Evolutionary conservation across 2,113 vertebrate genomes (phyloP).

Genomic region (Pluvialis apricaria): DNA sequence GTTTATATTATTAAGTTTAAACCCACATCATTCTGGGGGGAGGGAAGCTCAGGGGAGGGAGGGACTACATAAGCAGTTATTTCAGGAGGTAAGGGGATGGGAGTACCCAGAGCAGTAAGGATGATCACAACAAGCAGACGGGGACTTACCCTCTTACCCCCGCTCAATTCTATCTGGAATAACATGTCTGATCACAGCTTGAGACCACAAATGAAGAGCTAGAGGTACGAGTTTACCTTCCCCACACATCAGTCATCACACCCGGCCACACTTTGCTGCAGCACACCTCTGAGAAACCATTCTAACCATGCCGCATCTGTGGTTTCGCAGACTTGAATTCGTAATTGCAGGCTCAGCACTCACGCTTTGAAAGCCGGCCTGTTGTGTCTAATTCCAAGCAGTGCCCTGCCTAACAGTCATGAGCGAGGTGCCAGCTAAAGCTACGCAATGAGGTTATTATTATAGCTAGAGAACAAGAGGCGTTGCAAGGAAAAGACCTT

Average conservation of each 20-base stretch:
- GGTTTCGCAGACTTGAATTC: neutral
- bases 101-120: neutral
- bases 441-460: neutral
- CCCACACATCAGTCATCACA: neutral
- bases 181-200: neutral
- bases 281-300: neutral
- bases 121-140: neutral
- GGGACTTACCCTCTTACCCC: neutral
- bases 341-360: slow-evolving; percentile 18
- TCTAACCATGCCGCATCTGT: neutral
- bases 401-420: neutral
- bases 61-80: neutral
- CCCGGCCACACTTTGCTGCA: neutral
- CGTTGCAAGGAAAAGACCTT: neutral
- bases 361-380: neutral
- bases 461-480: neutral
- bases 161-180: neutral
- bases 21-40: fast-evolving
- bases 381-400: neutral
- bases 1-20: neutral
- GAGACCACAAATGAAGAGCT: neutral
- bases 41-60: neutral
- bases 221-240: neutral
- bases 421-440: slow-evolving; percentile 1
- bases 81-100: neutral